These are phyloP conservation scores for Physella acuta DNA, from an alignment of 1,140 invertebrate genomes.

Conservation along the genomic window DNA sequence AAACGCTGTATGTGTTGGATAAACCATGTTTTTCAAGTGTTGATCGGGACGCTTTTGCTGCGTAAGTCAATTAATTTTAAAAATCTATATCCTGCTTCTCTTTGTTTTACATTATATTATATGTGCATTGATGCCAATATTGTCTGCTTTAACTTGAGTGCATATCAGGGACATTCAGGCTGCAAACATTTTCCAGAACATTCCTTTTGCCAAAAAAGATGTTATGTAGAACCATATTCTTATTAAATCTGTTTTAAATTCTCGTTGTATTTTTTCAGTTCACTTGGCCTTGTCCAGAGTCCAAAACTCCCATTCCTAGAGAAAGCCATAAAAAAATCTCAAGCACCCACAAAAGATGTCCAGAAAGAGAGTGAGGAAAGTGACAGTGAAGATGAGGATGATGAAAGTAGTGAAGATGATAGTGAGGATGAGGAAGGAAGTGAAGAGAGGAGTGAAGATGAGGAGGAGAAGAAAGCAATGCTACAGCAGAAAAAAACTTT, in stretches of 20 bases:
- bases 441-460: not conserved
- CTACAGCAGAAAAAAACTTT: not conserved
- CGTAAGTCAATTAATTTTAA: conserved; percentile 17
- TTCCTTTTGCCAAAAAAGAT: not conserved
- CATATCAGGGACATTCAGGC: too few species aligned
- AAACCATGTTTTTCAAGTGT: conserved; percentile 1
- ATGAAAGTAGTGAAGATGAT: conserved; percentile 21
- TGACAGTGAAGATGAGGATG: conserved; percentile 24
- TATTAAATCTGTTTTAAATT: not conserved
- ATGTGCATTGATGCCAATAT: too few species aligned
- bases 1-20: conserved; percentile 19
- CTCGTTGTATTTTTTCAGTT: conserved; percentile 10
- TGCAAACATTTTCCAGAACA: not conserved
- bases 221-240: not conserved
- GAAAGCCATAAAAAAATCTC: conserved; percentile 5
- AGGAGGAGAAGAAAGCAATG: conserved; percentile 10
- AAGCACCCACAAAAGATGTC: not conserved
- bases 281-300: conserved; percentile 23
- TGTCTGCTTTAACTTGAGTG: too few species aligned
- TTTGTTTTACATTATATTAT: too few species aligned
- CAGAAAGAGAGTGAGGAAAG: conserved; percentile 2
- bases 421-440: conserved; percentile 19
- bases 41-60: conserved; percentile 18
- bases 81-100: too few species aligned
- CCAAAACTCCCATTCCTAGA: conserved; percentile 20